Percentiles rank a stretch among this genome's conserved stretches.
phyloP scores from a whole-genome alignment of 2,797 vertebrate genomes.

The Sebastes steindachneri region DNA sequence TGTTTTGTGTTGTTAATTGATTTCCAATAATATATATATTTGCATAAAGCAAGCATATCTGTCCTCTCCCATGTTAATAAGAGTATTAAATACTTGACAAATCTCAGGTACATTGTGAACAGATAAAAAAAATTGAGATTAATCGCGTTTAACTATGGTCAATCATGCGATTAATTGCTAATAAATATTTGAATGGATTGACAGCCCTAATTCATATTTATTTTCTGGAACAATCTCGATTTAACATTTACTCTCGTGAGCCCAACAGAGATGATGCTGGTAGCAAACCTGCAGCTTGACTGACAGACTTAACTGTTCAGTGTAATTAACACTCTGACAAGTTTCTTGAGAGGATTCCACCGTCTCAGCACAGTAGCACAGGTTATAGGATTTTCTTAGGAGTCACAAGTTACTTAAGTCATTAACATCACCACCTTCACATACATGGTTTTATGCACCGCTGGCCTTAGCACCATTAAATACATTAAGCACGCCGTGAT shows the following conservation, averaged over 20 bases:
- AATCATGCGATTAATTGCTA: too few species aligned
- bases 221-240: slow-evolving; percentile 11
- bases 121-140: too few species aligned
- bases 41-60: too few species aligned
- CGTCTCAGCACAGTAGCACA: slow-evolving; percentile 10
- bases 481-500: slow-evolving; percentile 59
- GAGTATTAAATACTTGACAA: too few species aligned
- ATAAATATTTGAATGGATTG: too few species aligned
- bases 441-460: slow-evolving; percentile 48
- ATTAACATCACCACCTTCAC: slow-evolving; percentile 46
- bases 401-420: slow-evolving; percentile 48
- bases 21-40: too few species aligned
- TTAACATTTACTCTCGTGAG: not conserved
- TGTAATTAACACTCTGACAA: slow-evolving; percentile 38
- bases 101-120: too few species aligned
- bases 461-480: slow-evolving; percentile 55
- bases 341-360: slow-evolving; percentile 11
- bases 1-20: too few species aligned
- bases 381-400: slow-evolving; percentile 13
- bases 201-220: too few species aligned
- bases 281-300: slow-evolving; percentile 12
- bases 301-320: slow-evolving; percentile 3
- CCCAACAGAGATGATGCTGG: not conserved
- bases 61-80: too few species aligned
- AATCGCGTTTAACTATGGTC: too few species aligned